Percentiles rank a stretch among this genome's conserved stretches.
Conservation (phyloP, 2,888 invertebrate species). For the Lepas anatifera region DNA sequence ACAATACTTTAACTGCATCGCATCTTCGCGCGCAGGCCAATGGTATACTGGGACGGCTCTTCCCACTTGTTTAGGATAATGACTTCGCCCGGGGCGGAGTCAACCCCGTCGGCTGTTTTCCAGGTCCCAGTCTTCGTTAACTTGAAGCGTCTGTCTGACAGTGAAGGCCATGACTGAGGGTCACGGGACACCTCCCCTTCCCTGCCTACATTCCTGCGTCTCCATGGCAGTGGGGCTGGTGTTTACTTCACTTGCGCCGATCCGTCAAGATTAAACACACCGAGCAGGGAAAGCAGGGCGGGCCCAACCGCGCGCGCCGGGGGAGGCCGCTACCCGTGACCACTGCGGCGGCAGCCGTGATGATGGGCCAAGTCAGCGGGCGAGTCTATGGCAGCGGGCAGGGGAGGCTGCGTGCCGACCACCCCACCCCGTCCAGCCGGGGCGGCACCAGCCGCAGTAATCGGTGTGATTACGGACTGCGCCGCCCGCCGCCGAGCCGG, state of each 20-base stretch:
- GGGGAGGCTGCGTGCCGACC: neutral
- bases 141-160: no score
- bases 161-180: neutral
- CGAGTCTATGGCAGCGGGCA: neutral
- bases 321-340: no score
- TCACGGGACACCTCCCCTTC: neutral
- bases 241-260: neutral
- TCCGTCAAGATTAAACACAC: neutral
- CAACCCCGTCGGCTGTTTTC: no score
- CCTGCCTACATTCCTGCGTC: neutral
- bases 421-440: neutral
- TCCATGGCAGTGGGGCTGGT: neutral
- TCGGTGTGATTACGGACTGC: neutral
- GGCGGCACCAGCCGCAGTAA: no score
- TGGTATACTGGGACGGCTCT: no score
- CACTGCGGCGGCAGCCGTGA: no score
- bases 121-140: no score
- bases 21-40: no score
- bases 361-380: no score
- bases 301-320: neutral
- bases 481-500: neutral
- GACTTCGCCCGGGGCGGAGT: no score
- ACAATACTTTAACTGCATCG: no score
- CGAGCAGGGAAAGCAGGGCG: neutral
- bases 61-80: no score